These are phyloP conservation scores for Eciton burchellii DNA, from an alignment of 1,140 invertebrate genomes.

Conservation along the genomic window DNA sequence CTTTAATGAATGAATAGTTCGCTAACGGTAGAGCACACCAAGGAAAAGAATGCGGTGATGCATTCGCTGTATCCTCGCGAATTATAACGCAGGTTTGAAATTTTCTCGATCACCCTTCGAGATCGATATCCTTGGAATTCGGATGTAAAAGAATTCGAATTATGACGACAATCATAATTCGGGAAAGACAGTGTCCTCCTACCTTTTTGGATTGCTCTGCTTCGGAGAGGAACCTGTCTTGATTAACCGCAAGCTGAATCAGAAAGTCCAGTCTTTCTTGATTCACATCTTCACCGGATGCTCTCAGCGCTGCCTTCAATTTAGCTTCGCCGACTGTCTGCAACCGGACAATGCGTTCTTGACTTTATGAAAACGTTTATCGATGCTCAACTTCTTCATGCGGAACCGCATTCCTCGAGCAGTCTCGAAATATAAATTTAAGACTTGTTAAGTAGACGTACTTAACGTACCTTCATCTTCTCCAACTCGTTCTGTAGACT, in stretches of 20 bases:
- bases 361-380: slow-evolving; percentile 18
- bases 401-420: not conserved
- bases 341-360: slow-evolving; percentile 69
- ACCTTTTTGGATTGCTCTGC: slow-evolving; percentile 80
- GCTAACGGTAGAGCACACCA: not conserved
- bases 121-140: not conserved
- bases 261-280: slow-evolving; percentile 80
- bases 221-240: slow-evolving; percentile 79
- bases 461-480: slow-evolving; percentile 85
- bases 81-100: not conserved
- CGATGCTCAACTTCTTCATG: not conserved
- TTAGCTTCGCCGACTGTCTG: slow-evolving; percentile 88
- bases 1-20: slow-evolving; percentile 10
- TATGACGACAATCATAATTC: too few relatives aligned
- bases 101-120: not conserved
- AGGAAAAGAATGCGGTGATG: not conserved
- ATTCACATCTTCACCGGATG: slow-evolving; percentile 83
- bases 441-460: too few relatives aligned
- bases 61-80: not conserved
- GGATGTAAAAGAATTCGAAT: not conserved
- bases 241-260: slow-evolving; percentile 76
- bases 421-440: slow-evolving; percentile 1
- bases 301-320: slow-evolving; percentile 88
- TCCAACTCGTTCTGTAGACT: slow-evolving; percentile 90
- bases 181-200: slow-evolving; percentile 42